Conservation (phyloP, 2,888 invertebrate genomes). For the Orchesella flavescens region DNA sequence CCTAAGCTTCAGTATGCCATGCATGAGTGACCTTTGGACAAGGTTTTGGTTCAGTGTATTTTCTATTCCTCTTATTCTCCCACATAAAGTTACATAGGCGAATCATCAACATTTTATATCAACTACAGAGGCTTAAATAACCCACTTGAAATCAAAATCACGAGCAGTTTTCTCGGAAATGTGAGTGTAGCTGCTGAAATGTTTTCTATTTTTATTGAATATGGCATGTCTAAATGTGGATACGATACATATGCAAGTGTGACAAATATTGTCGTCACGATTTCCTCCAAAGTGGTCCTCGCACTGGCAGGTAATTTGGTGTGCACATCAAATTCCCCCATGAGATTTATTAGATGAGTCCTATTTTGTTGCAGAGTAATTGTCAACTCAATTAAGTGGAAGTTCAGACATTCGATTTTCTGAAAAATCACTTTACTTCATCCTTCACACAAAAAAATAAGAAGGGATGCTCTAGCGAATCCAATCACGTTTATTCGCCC, state of each 20-base stretch:
- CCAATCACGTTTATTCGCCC: no score
- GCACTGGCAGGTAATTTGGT: background rate
- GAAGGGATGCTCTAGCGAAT: background rate
- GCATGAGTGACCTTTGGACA: conserved; percentile 60
- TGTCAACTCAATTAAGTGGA: conserved; percentile 61
- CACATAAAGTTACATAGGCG: background rate
- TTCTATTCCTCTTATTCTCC: background rate
- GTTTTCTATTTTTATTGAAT: background rate
- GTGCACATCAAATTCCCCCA: background rate
- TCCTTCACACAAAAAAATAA: background rate
- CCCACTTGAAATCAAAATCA: no score
- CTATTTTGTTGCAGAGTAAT: conserved; percentile 54
- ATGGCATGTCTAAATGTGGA: no score
- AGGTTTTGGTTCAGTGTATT: conserved; percentile 38
- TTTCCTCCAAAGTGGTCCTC: conserved; percentile 31
- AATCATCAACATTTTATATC: background rate
- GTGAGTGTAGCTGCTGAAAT: background rate
- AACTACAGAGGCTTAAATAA: background rate
- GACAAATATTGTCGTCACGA: conserved; percentile 61
- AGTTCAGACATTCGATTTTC: conserved; percentile 39
- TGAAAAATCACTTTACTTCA: background rate
- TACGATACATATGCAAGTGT: conserved; percentile 56
- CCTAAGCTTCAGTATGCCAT: conserved; percentile 5
- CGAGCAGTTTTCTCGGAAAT: conserved; percentile 41
- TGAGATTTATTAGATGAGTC: conserved; percentile 50